A percentile compares a stretch with the other conserved stretches of the same genome.
Conservation (phyloP, 2,888 invertebrate genomes). For the Drosophila picticornis region DNA sequence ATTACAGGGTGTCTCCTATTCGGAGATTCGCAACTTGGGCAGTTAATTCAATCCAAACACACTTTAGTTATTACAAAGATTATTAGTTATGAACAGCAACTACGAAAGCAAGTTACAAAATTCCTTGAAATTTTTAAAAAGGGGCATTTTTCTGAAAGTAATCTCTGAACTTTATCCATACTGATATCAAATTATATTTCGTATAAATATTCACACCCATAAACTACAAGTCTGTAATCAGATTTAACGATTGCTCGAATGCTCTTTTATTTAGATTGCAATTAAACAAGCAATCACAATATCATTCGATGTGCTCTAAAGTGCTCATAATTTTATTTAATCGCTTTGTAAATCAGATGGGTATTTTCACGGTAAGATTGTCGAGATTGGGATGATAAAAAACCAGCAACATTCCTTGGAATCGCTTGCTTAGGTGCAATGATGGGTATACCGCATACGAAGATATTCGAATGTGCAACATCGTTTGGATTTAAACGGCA, state of each 20-base stretch:
- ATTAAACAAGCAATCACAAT: constrained; percentile 67
- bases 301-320: constrained; percentile 32
- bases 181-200: constrained; percentile 8
- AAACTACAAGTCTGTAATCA: constrained; percentile 40
- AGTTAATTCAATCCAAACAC: background rate
- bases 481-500: constrained; percentile 16
- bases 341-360: constrained; percentile 17
- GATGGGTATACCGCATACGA: background rate
- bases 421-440: constrained; percentile 9
- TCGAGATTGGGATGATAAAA: background rate
- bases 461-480: background rate
- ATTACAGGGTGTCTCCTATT: background rate
- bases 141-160: background rate
- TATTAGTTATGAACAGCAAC: background rate
- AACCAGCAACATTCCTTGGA: background rate
- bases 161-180: background rate
- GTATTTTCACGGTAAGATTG: constrained; percentile 13
- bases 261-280: constrained; percentile 49
- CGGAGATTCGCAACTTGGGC: background rate
- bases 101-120: background rate
- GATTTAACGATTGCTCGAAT: constrained; percentile 55
- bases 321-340: constrained; percentile 49
- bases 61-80: too few relatives aligned
- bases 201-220: constrained; percentile 35
- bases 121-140: background rate